Percentiles rank a stretch among this genome's conserved stretches.
phyloP scores from a whole-genome alignment of 2,888 invertebrate genomes.

The Drosophila emarginata region DNA sequence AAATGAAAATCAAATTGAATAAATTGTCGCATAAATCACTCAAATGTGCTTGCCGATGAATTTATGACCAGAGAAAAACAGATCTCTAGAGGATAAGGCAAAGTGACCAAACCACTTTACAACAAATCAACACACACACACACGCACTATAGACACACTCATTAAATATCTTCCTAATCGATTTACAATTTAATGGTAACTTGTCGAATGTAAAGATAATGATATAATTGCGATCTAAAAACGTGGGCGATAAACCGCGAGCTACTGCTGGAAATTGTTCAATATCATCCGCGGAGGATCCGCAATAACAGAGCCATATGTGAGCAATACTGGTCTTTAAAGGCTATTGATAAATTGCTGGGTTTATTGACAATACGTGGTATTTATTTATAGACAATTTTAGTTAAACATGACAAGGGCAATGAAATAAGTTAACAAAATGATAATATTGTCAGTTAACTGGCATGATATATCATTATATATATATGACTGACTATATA shows the following conservation, averaged over 20 bases:
- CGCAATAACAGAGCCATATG: constrained; percentile 3
- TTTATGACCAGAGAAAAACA: constrained; percentile 22
- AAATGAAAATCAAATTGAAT: constrained; percentile 19
- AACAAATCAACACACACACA: neutral
- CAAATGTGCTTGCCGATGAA: constrained; percentile 29
- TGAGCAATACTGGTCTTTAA: constrained; percentile 18
- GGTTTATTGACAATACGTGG: constrained; percentile 36
- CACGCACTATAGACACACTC: constrained; percentile 2
- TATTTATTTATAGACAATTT: constrained; percentile 36
- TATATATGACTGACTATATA: neutral
- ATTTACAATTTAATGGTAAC: constrained; percentile 39
- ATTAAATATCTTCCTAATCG: constrained; percentile 29
- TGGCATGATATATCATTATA: constrained; percentile 1
- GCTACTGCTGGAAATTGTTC: neutral
- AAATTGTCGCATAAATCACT: constrained; percentile 43
- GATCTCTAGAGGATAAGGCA: neutral
- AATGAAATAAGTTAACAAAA: constrained; percentile 42
- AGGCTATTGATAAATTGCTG: constrained; percentile 25
- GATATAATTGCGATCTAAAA: constrained; percentile 25
- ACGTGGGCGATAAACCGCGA: constrained; percentile 29
- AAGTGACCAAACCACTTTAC: neutral
- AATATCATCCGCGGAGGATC: neutral
- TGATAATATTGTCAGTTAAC: constrained; percentile 40
- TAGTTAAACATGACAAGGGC: constrained; percentile 1
- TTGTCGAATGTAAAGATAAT: constrained; percentile 33